Conservation (phyloP, 2,797 vertebrate species). For the Yasuhikotakia modesta region DNA sequence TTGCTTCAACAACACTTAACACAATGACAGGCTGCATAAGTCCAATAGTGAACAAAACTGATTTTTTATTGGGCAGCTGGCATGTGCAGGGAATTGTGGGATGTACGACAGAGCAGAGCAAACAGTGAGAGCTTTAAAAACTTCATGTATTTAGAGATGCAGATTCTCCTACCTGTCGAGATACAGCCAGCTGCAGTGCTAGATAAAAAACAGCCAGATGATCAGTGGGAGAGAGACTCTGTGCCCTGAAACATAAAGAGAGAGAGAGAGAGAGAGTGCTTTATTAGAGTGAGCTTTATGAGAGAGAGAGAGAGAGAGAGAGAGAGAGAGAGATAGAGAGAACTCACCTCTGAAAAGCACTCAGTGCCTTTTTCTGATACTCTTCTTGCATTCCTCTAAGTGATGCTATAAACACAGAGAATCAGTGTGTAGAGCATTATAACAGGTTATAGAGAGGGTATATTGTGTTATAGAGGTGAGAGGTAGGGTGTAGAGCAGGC, state of each 20-base stretch:
- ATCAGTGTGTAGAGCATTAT: too few species aligned
- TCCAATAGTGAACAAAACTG: too few species aligned
- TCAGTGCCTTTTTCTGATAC: conserved; percentile 95
- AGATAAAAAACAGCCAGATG: conserved; percentile 96
- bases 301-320: conserved; percentile 24
- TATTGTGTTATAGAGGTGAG: background rate
- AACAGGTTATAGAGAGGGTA: too few species aligned
- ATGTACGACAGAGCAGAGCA: conserved; percentile 74
- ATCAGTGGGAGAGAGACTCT: conserved; percentile 94
- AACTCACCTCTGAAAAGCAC: conserved; percentile 91
- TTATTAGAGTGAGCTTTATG: conserved; percentile 16
- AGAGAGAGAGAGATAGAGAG: conserved; percentile 31
- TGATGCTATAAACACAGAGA: conserved; percentile 80
- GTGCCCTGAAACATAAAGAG: conserved; percentile 79
- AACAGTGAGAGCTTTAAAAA: conserved; percentile 68
- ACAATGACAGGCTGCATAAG: too few species aligned
- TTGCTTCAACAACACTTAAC: too few species aligned
- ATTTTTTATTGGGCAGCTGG: too few species aligned
- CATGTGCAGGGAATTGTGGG: too few species aligned
- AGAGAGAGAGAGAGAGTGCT: conserved; percentile 18
- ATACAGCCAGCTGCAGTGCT: conserved; percentile 95
- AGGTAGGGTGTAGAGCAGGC: background rate
- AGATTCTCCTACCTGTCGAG: conserved; percentile 87
- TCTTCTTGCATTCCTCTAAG: conserved; percentile 92
- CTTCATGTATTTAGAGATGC: too few species aligned